A percentile compares a stretch with the other conserved stretches of the same genome.
These are phyloP conservation scores for Drosophila infuscata DNA, from an alignment of 2,888 invertebrate genomes.

Conservation along the genomic window DNA sequence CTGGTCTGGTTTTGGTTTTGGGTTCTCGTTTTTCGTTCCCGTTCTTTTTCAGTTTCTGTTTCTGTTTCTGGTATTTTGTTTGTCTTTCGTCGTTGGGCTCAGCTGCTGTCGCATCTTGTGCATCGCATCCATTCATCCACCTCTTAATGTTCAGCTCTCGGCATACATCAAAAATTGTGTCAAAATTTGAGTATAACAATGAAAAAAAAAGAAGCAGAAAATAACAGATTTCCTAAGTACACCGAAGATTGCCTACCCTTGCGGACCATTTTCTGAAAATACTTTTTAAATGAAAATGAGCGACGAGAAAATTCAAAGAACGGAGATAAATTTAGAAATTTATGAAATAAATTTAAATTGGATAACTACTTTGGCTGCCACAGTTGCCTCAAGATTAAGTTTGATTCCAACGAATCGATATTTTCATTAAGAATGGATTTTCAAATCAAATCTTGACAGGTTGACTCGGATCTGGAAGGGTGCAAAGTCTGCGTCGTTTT, in stretches of 20 bases:
- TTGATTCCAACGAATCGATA: background rate
- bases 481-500: background rate
- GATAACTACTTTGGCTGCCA: background rate
- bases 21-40: background rate
- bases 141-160: slow-evolving; percentile 70
- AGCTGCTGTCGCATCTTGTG: slow-evolving; percentile 37
- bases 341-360: background rate
- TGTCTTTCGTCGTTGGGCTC: slow-evolving; percentile 46
- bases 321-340: background rate
- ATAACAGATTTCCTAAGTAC: background rate
- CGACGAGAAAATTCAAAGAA: background rate
- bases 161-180: slow-evolving; percentile 77
- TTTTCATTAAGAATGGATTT: background rate
- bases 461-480: background rate
- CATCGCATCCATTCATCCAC: slow-evolving; percentile 33
- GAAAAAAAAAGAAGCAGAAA: background rate
- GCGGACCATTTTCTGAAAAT: background rate
- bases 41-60: background rate
- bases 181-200: slow-evolving; percentile 60
- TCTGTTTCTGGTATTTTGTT: slow-evolving; percentile 41
- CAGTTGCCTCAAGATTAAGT: background rate
- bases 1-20: background rate
- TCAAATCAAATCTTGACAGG: background rate
- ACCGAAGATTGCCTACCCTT: background rate
- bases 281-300: background rate